Conservation (phyloP, 1,140 invertebrate genomes). For the Apis laboriosa region DNA sequence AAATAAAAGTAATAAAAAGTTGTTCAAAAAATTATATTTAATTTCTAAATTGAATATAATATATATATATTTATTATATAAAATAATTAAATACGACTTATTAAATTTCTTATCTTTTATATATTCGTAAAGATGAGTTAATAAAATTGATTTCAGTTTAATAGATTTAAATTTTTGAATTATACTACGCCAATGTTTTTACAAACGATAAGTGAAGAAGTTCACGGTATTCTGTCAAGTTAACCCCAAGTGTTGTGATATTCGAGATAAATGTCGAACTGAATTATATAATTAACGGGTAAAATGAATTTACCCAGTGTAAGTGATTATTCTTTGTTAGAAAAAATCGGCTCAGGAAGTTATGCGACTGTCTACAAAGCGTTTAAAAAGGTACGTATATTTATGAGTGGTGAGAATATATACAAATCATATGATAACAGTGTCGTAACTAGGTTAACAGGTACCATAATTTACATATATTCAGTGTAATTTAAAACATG, state of each 20-base stretch:
- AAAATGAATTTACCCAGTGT: conserved; percentile 81
- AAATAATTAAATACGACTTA: neutral
- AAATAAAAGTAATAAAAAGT: neutral
- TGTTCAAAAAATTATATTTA: neutral
- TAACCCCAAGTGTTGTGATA: conserved; percentile 23
- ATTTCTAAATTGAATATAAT: neutral
- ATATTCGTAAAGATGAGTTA: no score
- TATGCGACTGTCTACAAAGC: conserved; percentile 94
- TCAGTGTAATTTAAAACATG: neutral
- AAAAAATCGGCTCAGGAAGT: conserved; percentile 93
- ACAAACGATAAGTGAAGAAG: neutral
- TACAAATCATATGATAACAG: conserved; percentile 20
- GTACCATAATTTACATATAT: neutral
- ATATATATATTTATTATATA: neutral
- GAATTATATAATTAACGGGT: conserved; percentile 24
- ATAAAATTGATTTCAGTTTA: no score
- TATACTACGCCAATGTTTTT: conserved; percentile 35
- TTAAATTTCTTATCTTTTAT: neutral
- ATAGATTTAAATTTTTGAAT: neutral
- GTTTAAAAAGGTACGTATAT: conserved; percentile 85
- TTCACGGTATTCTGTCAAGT: conserved; percentile 18
- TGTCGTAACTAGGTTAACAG: conserved; percentile 15
- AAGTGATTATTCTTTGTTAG: conserved; percentile 86
- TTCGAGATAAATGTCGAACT: conserved; percentile 28
- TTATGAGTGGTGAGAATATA: conserved; percentile 8